These are phyloP conservation scores for Ochropleura plecta DNA, from an alignment of 2,888 invertebrate genomes.

Conservation along the genomic window DNA sequence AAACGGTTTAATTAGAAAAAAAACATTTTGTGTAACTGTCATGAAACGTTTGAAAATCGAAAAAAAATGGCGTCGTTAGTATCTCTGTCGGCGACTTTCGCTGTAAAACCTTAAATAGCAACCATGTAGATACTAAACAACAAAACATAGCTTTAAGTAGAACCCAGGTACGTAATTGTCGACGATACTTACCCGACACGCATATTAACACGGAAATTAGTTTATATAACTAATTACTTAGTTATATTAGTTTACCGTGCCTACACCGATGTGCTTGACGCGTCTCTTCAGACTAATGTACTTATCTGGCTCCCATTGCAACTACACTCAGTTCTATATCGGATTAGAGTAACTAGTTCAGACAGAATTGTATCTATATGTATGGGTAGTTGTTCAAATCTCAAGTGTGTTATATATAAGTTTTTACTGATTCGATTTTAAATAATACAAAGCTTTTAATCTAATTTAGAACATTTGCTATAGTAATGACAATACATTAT, in stretches of 20 bases:
- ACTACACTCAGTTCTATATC: slow-evolving; percentile 32
- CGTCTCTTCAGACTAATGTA: slow-evolving; percentile 40
- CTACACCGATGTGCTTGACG: slow-evolving; percentile 45
- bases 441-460: neutral
- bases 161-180: neutral
- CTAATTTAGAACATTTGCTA: neutral
- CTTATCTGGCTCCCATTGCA: slow-evolving; percentile 49
- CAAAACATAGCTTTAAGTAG: neutral
- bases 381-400: neutral
- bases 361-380: neutral
- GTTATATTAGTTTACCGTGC: slow-evolving; percentile 42
- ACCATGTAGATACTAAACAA: neutral
- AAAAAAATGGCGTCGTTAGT: neutral
- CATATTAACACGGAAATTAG: slow-evolving; percentile 42
- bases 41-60: neutral
- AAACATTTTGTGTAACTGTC: too few relatives aligned
- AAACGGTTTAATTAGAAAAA: too few relatives aligned
- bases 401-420: neutral
- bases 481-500: neutral
- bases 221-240: slow-evolving; percentile 50
- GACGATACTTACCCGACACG: neutral
- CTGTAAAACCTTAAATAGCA: neutral
- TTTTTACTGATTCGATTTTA: neutral
- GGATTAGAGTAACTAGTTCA: slow-evolving; percentile 46
- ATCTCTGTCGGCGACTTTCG: neutral